phyloP scores from a whole-genome alignment of 2,888 invertebrate genomes.

The Papilio demoleus region DNA sequence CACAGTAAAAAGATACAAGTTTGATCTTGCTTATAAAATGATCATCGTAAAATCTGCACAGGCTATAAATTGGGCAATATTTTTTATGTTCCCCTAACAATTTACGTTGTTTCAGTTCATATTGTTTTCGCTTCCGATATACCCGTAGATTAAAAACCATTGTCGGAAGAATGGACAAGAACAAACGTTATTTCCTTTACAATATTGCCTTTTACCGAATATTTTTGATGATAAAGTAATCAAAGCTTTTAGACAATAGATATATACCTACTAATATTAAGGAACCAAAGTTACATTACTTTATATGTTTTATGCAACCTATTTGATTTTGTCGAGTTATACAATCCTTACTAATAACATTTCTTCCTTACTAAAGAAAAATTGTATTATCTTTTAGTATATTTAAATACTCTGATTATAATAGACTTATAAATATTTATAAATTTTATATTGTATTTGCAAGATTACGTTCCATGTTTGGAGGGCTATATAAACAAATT shows the following conservation, averaged over 20 bases:
- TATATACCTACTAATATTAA: too few relatives aligned
- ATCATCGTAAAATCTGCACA: slow-evolving; percentile 28
- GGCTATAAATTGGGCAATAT: slow-evolving; percentile 37
- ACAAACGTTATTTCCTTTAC: slow-evolving; percentile 20
- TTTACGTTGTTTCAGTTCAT: slow-evolving; percentile 35
- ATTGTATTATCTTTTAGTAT: too few relatives aligned
- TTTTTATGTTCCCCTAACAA: slow-evolving; percentile 31
- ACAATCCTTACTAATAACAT: too few relatives aligned
- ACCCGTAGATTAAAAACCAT: slow-evolving; percentile 35
- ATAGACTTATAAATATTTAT: too few relatives aligned
- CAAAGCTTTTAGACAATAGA: too few relatives aligned
- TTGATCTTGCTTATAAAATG: slow-evolving; percentile 29
- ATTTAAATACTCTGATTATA: too few relatives aligned
- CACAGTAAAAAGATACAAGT: background rate
- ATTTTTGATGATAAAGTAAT: background rate
- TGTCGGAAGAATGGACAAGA: slow-evolving; percentile 21
- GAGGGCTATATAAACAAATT: background rate
- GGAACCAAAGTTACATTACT: too few relatives aligned
- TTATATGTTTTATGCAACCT: too few relatives aligned
- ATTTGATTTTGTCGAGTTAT: too few relatives aligned
- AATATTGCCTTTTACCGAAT: background rate
- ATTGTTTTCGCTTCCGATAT: slow-evolving; percentile 28
- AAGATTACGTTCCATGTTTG: background rate
- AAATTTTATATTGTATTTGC: too few relatives aligned
- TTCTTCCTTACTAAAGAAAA: too few relatives aligned